These are phyloP conservation scores for Diaphora mendica DNA, from an alignment of 2,888 invertebrate genomes.

Conservation along the genomic window DNA sequence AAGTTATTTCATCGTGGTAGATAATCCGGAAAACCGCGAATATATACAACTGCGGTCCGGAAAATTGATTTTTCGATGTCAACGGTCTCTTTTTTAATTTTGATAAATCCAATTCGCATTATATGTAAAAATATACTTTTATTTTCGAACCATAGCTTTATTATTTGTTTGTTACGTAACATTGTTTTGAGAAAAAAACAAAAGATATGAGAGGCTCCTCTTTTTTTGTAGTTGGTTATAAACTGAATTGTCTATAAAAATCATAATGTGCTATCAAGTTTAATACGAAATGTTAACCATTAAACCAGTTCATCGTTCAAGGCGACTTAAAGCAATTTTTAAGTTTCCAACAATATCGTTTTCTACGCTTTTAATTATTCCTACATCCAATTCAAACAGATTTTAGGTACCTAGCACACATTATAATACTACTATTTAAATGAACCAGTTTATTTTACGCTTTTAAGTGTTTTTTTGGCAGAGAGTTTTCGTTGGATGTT, in stretches of 20 bases:
- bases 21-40: neutral
- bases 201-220: neutral
- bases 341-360: neutral
- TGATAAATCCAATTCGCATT: neutral
- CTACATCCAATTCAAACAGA: too few relatives aligned
- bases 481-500: too few relatives aligned
- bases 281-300: neutral
- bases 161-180: neutral
- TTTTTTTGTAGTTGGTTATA: neutral
- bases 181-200: neutral
- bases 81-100: neutral
- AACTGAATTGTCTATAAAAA: neutral
- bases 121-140: neutral
- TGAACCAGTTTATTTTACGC: too few relatives aligned
- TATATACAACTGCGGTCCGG: neutral
- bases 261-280: neutral
- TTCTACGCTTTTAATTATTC: neutral
- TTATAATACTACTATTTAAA: too few relatives aligned
- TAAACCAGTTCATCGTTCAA: neutral
- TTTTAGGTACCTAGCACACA: too few relatives aligned
- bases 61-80: neutral
- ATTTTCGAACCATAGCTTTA: neutral
- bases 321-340: neutral
- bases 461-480: too few relatives aligned
- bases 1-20: neutral